Evolutionary conservation across 2,113 vertebrate genomes (phyloP).

Genomic region (Poeciliopsis prolifica): DNA sequence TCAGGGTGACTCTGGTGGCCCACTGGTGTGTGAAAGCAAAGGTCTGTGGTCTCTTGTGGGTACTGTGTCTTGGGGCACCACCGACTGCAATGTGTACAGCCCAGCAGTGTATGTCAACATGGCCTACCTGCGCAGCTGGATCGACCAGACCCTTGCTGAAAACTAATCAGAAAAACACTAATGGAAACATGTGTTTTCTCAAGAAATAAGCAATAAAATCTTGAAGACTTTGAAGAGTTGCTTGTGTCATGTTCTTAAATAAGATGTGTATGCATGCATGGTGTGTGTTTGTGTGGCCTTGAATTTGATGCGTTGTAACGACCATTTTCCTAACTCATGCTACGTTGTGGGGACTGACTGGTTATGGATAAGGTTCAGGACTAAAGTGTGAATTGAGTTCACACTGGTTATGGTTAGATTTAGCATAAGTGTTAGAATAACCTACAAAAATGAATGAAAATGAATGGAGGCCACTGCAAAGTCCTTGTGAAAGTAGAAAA

Average conservation of each 20-base stretch:
- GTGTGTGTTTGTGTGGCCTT: not conserved
- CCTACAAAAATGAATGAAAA: too few species aligned
- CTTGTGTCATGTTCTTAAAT: not conserved
- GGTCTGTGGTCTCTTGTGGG: slow-evolving; percentile 78
- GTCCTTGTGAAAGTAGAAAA: too few species aligned
- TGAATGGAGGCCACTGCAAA: too few species aligned
- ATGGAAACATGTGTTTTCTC: slow-evolving; percentile 11
- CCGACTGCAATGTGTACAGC: slow-evolving; percentile 75
- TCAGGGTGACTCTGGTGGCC: slow-evolving; percentile 86
- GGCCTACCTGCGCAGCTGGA: slow-evolving; percentile 83
- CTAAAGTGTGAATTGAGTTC: too few species aligned
- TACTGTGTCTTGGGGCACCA: slow-evolving; percentile 85
- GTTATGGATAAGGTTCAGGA: too few species aligned
- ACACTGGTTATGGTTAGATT: too few species aligned
- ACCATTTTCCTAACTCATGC: too few species aligned
- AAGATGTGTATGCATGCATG: not conserved
- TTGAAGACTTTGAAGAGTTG: not conserved
- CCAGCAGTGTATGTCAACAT: slow-evolving; percentile 82
- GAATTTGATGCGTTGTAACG: too few species aligned
- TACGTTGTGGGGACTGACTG: too few species aligned
- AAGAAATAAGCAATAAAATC: slow-evolving; percentile 22
- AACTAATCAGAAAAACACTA: slow-evolving; percentile 60
- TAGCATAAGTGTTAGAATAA: too few species aligned
- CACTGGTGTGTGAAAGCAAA: slow-evolving; percentile 80
- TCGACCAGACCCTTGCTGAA: slow-evolving; percentile 78